These are phyloP conservation scores for Silurus asotus DNA, from an alignment of 2,113 vertebrate genomes.

Conservation along the genomic window DNA sequence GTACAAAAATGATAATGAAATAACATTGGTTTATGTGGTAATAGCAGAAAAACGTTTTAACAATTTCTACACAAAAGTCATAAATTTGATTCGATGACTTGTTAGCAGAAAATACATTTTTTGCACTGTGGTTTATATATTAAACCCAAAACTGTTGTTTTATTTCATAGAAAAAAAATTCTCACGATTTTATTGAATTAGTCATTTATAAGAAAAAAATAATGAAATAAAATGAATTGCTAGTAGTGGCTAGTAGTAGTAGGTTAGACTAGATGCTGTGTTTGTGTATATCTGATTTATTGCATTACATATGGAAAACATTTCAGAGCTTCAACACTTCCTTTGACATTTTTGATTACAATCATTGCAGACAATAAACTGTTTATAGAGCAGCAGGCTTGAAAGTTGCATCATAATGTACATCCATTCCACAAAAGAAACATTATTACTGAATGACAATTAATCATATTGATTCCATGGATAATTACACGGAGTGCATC, in stretches of 20 bases:
- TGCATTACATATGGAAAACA: neutral
- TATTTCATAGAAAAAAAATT: neutral
- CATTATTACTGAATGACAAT: neutral
- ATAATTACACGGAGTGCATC: neutral
- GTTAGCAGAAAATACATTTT: neutral
- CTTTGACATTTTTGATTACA: neutral
- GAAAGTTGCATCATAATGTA: neutral
- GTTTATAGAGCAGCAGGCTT: neutral
- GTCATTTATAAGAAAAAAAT: neutral
- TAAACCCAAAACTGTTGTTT: neutral
- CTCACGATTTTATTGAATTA: neutral
- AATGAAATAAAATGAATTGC: neutral
- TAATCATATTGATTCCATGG: neutral
- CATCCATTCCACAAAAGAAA: neutral
- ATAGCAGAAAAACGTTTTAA: neutral
- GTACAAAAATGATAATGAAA: neutral
- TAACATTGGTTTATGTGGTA: neutral
- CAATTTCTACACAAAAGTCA: neutral
- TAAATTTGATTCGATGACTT: neutral
- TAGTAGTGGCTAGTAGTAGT: neutral
- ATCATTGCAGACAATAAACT: neutral
- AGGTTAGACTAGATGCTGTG: neutral
- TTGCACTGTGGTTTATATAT: neutral
- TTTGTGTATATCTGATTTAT: constrained; percentile 14
- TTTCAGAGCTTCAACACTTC: neutral